Evolutionary conservation across 2,797 vertebrate genomes (phyloP).

Genomic region (Pagetopsis macropterus): DNA sequence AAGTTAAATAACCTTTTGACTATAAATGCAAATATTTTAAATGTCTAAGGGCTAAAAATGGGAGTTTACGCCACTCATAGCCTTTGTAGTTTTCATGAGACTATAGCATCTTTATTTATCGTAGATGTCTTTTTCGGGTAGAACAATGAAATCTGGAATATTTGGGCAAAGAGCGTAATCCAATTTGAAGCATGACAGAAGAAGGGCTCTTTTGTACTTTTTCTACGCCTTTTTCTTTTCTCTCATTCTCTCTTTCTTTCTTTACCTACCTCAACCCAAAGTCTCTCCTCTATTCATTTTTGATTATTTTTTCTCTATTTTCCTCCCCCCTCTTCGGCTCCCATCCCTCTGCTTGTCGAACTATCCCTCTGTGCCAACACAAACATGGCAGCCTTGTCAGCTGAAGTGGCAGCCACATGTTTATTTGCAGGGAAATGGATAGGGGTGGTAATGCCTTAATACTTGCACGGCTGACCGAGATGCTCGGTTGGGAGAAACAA

Average conservation of each 20-base stretch:
- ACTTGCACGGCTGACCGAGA: conserved; percentile 48
- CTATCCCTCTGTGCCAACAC: conserved; percentile 60
- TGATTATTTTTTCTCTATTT: conserved; percentile 5
- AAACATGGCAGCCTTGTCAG: conserved; percentile 63
- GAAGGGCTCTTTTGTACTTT: conserved; percentile 18
- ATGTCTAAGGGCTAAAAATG: neutral
- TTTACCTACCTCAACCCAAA: conserved; percentile 1
- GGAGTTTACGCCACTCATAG: neutral
- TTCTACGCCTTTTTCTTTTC: conserved; percentile 8
- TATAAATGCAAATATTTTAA: neutral
- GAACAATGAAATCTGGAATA: neutral
- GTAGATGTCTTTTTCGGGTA: neutral
- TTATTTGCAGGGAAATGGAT: conserved; percentile 74
- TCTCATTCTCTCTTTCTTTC: conserved; percentile 9
- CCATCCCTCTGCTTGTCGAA: conserved; percentile 4
- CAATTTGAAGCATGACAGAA: conserved; percentile 10
- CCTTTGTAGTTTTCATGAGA: neutral
- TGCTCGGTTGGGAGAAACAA: conserved; percentile 45
- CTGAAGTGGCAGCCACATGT: conserved; percentile 62
- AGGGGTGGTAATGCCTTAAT: conserved; percentile 72
- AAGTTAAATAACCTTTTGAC: neutral
- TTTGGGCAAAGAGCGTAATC: conserved; percentile 7
- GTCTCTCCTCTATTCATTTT: conserved; percentile 15
- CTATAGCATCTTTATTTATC: neutral
- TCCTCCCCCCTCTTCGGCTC: conserved; percentile 19